phyloP scores from a whole-genome alignment of 2,113 vertebrate genomes.

The Antigone vipio region DNA sequence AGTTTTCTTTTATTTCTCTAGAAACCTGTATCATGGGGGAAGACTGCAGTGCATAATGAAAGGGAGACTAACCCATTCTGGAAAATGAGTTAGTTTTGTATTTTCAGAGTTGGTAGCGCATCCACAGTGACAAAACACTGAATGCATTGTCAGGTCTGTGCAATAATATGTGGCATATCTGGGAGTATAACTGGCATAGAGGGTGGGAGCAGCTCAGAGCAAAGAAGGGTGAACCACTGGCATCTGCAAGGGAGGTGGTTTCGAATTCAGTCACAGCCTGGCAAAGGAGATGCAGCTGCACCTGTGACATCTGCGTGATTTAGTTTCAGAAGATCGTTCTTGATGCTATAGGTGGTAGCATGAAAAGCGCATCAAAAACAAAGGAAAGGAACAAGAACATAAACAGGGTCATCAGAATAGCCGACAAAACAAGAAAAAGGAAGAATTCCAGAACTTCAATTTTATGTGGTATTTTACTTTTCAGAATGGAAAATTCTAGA shows the following conservation, averaged over 20 bases:
- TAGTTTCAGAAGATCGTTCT: neutral
- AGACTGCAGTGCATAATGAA: neutral
- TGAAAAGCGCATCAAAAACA: neutral
- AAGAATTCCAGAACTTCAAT: neutral
- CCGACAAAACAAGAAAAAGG: neutral
- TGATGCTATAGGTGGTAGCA: neutral
- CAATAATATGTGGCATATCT: neutral
- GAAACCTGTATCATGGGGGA: neutral
- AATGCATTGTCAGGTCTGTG: neutral
- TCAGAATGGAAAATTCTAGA: neutral
- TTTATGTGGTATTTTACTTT: neutral
- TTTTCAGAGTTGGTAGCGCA: neutral
- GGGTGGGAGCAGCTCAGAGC: neutral
- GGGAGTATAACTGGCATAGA: neutral
- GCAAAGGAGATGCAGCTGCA: neutral
- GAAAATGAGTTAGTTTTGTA: neutral
- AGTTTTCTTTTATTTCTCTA: neutral
- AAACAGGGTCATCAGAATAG: neutral
- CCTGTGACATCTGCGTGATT: neutral
- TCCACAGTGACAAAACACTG: neutral
- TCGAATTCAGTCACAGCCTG: rapidly evolving
- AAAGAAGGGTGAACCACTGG: neutral
- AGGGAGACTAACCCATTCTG: neutral
- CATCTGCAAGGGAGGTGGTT: neutral
- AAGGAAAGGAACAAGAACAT: neutral